These are phyloP conservation scores for Drosophila pandora DNA, from an alignment of 1,140 invertebrate genomes.

Conservation along the genomic window DNA sequence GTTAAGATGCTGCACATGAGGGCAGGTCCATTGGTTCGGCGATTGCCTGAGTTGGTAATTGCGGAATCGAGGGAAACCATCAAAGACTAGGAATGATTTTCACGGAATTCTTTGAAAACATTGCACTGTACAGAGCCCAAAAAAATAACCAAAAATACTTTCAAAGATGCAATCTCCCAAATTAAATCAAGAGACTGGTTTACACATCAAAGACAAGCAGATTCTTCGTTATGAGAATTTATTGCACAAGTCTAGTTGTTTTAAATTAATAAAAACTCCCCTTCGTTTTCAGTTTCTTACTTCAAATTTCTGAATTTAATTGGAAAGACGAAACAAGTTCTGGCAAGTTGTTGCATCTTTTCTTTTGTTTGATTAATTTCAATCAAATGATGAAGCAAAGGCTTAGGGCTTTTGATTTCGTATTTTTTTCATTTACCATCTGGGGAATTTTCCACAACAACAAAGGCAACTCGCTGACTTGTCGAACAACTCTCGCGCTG, in stretches of 20 bases:
- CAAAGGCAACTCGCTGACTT: constrained; percentile 2
- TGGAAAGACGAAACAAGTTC: too few relatives aligned
- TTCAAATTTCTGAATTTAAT: too few relatives aligned
- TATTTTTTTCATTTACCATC: background rate
- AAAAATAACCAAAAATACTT: background rate
- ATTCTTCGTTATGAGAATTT: background rate
- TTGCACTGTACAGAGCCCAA: background rate
- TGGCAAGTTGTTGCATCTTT: too few relatives aligned
- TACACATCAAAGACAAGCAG: background rate
- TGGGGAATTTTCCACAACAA: constrained; percentile 8
- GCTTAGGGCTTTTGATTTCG: background rate
- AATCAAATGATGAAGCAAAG: too few relatives aligned
- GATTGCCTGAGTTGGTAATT: constrained; percentile 10
- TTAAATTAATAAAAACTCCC: background rate
- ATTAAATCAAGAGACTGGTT: background rate
- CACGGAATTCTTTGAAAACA: constrained; percentile 3
- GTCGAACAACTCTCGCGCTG: constrained; percentile 15
- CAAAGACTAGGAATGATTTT: constrained; percentile 13
- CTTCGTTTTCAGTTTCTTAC: background rate
- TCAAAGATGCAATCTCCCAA: background rate
- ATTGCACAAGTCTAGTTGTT: background rate
- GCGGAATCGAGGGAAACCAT: constrained; percentile 16
- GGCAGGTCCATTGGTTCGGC: constrained; percentile 5
- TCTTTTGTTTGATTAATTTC: too few relatives aligned
- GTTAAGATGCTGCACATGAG: constrained; percentile 15